A percentile compares a stretch with the other conserved stretches of the same genome.
phyloP scores from a whole-genome alignment of 2,113 vertebrate genomes.

The Ochotona princeps region DNA sequence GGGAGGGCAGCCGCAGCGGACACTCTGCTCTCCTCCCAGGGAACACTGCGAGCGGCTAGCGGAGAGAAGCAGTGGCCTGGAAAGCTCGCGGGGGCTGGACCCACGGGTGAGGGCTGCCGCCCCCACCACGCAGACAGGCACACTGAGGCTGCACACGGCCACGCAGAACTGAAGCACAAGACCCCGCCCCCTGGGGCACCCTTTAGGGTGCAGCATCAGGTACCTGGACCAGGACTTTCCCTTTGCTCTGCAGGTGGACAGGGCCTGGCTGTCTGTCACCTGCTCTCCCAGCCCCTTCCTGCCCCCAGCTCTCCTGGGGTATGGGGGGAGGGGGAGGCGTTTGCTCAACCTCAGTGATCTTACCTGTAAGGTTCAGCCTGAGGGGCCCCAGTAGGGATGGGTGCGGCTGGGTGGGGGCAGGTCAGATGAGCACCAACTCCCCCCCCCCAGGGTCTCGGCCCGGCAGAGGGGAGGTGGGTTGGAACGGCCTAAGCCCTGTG shows the following conservation, averaged over 20 bases:
- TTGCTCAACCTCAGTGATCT: neutral
- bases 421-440: neutral
- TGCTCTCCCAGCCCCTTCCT: neutral
- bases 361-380: neutral
- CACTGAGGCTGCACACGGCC: constrained; percentile 10
- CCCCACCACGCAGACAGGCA: neutral
- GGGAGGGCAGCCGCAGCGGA: neutral
- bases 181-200: neutral
- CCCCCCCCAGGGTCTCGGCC: neutral
- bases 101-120: accelerated
- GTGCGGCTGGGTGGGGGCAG: neutral
- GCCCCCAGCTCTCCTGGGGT: too few species aligned
- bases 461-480: neutral
- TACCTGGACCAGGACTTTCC: accelerated
- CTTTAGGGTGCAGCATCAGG: neutral
- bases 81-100: neutral
- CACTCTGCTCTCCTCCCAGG: neutral
- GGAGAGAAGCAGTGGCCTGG: neutral
- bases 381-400: too few species aligned
- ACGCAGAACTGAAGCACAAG: neutral
- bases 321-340: neutral
- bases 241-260: accelerated
- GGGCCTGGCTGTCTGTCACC: neutral
- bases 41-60: neutral
- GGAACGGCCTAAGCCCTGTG: accelerated